These are phyloP conservation scores for Python bivittatus DNA, from an alignment of 2,113 vertebrate species.

Conservation along the genomic window DNA sequence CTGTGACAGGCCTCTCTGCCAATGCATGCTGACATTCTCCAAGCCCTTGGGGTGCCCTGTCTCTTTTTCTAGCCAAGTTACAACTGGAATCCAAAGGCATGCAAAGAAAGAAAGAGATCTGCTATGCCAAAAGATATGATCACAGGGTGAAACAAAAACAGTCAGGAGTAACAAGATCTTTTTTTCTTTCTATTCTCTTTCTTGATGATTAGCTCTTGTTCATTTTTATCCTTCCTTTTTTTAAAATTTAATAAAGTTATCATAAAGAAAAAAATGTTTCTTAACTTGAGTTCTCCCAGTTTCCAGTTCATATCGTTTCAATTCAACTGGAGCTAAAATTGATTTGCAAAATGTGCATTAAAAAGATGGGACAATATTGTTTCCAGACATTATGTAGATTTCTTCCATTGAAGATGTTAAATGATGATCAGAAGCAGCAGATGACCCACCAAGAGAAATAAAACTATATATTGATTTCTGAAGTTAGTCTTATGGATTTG, in stretches of 20 bases:
- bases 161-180: neutral
- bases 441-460: neutral
- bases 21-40: conserved; percentile 21
- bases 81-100: neutral
- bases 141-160: neutral
- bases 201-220: no score
- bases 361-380: neutral
- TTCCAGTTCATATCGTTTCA: neutral
- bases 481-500: neutral
- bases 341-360: neutral
- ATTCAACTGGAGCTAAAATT: neutral
- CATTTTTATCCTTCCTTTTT: no score
- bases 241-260: no score
- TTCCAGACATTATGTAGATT: neutral
- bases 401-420: neutral
- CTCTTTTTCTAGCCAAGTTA: conserved; percentile 44
- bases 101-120: neutral
- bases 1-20: conserved; percentile 30
- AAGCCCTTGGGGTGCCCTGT: conserved; percentile 1
- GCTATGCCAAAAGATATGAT: neutral
- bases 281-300: neutral
- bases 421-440: neutral
- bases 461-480: neutral
- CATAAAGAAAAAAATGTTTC: no score
- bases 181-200: no score